These are phyloP conservation scores for Drosophila rellima DNA, from an alignment of 2,888 invertebrate species.

Conservation along the genomic window DNA sequence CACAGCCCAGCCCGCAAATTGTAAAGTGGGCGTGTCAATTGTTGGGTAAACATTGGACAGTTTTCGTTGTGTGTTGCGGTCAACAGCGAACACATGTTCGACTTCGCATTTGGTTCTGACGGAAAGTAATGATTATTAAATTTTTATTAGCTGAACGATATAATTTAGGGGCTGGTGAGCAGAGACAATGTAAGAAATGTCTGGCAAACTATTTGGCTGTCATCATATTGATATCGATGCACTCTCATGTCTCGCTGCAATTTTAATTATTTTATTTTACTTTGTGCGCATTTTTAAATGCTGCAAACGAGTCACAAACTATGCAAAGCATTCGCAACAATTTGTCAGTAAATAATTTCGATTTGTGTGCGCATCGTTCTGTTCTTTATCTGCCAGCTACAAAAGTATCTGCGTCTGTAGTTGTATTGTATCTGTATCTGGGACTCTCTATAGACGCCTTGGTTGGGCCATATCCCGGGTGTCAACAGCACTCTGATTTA, in stretches of 20 bases:
- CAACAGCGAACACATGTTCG: slow-evolving; percentile 75
- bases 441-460: slow-evolving; percentile 21
- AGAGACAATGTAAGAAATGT: slow-evolving; percentile 19
- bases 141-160: slow-evolving; percentile 63
- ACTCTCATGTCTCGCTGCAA: slow-evolving; percentile 33
- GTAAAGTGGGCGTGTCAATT: slow-evolving; percentile 76
- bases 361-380: slow-evolving; percentile 48
- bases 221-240: slow-evolving; percentile 40
- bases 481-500: slow-evolving; percentile 85
- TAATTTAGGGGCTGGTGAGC: slow-evolving; percentile 54
- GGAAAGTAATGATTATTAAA: slow-evolving; percentile 65
- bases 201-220: slow-evolving; percentile 34
- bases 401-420: slow-evolving; percentile 30
- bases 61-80: slow-evolving; percentile 68
- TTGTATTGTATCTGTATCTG: slow-evolving; percentile 36
- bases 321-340: slow-evolving; percentile 84
- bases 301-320: slow-evolving; percentile 61
- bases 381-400: slow-evolving; percentile 20
- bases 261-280: slow-evolving; percentile 63
- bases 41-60: slow-evolving; percentile 83
- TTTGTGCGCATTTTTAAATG: slow-evolving; percentile 60
- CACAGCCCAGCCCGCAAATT: slow-evolving; percentile 49
- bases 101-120: slow-evolving; percentile 60
- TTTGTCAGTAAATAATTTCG: slow-evolving; percentile 85
- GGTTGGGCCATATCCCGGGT: slow-evolving; percentile 71